A percentile compares a stretch with the other conserved stretches of the same genome.
These are phyloP conservation scores for Agrilus planipennis DNA, from an alignment of 1,140 invertebrate genomes.

Conservation along the genomic window DNA sequence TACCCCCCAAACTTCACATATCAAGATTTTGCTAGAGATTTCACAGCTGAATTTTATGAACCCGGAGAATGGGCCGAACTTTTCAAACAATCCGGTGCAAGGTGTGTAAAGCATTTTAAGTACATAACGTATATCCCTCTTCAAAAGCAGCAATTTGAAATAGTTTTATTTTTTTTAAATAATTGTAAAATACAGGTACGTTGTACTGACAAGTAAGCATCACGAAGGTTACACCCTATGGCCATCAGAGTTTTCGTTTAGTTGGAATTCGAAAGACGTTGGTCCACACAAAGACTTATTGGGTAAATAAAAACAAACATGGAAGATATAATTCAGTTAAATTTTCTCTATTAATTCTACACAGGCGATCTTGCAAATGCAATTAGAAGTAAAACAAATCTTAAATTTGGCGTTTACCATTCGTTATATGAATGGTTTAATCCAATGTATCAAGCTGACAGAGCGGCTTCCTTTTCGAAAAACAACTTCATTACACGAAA, in stretches of 20 bases:
- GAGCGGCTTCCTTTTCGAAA: constrained; percentile 51
- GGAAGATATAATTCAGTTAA: too few species aligned
- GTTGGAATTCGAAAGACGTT: constrained; percentile 82
- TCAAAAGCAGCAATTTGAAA: too few species aligned
- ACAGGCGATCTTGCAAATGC: constrained; percentile 59
- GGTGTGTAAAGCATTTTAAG: too few species aligned
- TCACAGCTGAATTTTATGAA: constrained; percentile 74
- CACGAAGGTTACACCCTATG: constrained; percentile 87
- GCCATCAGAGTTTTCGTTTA: constrained; percentile 75
- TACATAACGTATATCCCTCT: too few species aligned
- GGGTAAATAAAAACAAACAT: constrained; percentile 35
- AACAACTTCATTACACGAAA: constrained; percentile 55
- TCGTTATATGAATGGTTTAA: constrained; percentile 89
- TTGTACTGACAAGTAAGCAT: constrained; percentile 88
- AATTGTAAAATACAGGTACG: constrained; percentile 67
- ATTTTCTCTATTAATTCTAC: background rate
- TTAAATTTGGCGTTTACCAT: constrained; percentile 81
- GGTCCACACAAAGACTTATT: constrained; percentile 76
- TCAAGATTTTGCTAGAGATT: constrained; percentile 72
- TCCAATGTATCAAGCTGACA: constrained; percentile 69
- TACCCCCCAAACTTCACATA: constrained; percentile 73
- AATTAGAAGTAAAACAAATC: constrained; percentile 43
- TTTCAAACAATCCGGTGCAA: constrained; percentile 64
- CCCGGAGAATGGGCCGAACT: constrained; percentile 63
- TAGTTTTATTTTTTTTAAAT: constrained; percentile 17